These are phyloP conservation scores for Cosmorhoe ocellata DNA, from an alignment of 2,888 invertebrate genomes.

Conservation along the genomic window DNA sequence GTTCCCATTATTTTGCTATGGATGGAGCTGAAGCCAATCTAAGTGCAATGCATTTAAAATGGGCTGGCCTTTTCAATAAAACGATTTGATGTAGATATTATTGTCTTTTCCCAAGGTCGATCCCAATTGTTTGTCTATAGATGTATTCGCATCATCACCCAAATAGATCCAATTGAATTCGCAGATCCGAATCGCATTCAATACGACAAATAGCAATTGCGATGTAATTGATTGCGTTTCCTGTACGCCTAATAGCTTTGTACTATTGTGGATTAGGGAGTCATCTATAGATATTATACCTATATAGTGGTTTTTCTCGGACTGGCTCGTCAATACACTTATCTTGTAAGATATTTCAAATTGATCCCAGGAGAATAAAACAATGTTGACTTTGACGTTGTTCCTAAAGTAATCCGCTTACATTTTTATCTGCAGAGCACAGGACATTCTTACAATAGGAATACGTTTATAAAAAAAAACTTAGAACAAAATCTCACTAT, in stretches of 20 bases:
- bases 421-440: too few species aligned
- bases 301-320: too few species aligned
- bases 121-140: slow-evolving; percentile 23
- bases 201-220: slow-evolving; percentile 47
- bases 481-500: too few species aligned
- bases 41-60: background rate
- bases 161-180: slow-evolving; percentile 35
- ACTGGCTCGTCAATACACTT: too few species aligned
- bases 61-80: slow-evolving; percentile 5
- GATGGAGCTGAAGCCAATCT: too few species aligned
- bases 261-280: slow-evolving; percentile 26
- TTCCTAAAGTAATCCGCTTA: too few species aligned
- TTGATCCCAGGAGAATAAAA: too few species aligned
- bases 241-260: slow-evolving; percentile 48
- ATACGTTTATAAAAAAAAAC: too few species aligned
- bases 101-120: slow-evolving; percentile 25
- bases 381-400: too few species aligned
- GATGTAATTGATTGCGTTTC: slow-evolving; percentile 59
- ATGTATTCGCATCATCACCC: slow-evolving; percentile 35
- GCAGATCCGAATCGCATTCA: slow-evolving; percentile 46
- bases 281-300: background rate
- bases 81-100: slow-evolving; percentile 8
- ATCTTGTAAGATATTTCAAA: too few species aligned
- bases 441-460: too few species aligned
- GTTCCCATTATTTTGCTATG: too few species aligned